Evolutionary conservation across 2,113 vertebrate species (phyloP), one percentile per base, ranked within the genome.

Genomic region (Ibidorhyncha struthersii): DNA sequence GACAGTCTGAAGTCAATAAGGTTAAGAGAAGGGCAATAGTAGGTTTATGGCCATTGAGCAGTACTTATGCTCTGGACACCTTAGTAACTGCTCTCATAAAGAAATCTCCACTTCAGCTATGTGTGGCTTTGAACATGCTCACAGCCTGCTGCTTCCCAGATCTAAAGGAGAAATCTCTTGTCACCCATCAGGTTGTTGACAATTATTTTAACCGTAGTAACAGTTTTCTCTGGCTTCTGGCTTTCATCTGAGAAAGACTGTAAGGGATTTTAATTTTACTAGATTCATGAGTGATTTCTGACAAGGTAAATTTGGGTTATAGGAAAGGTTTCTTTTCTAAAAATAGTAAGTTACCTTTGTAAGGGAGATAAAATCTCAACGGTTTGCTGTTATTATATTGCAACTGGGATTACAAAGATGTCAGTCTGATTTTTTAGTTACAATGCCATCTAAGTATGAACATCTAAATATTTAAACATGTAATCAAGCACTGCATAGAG

Each of bases 111-210:
- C 85, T 65, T 73, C 71, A 58, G 70, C 85, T 82, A 89, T 16
- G 6, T 62, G 56, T 92, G 94, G 16, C 41, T 62, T 30, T 86
- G 93, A 97, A 94, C 85, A 92, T 86, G 83, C 87, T 97, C 97
- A 86, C 67, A 90, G 86, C 82, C 66, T 53, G 50, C 78, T 63
- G 67, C 63, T 97, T 67, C 58, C 84, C 89, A 61, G 71, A 86
- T 88, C 18, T 25, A 45, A 78, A 81, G 79, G 80, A 96, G 87
- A 89, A 30, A 27, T 77, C 47, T 87, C 80, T 70, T 89, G 65
- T 89, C 95, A 95, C 65, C 47, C 38, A 13, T 34, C 65, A 93
- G 36, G 21, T 80, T 91, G 30, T 34, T 93, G 66, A 6, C 49
- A 93, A 89, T 83, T 94, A 86, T 83, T 95, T 96, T 94, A 97